Conservation (phyloP, 2,888 invertebrate species). For the Amorpha juglandis region DNA sequence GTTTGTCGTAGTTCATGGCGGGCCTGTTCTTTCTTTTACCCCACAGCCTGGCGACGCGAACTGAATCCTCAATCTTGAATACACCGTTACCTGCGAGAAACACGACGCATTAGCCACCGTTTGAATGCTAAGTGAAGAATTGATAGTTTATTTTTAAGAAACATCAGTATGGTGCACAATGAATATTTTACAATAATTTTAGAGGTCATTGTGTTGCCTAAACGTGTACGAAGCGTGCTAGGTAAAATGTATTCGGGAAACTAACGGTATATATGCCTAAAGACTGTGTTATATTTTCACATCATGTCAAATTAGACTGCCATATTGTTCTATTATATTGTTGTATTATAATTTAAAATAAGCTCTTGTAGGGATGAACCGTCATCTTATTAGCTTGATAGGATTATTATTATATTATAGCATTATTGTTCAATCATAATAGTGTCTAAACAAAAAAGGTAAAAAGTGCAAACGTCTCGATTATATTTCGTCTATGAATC, state of each 20-base stretch:
- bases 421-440: not conserved
- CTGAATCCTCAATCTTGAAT: slow-evolving; percentile 99
- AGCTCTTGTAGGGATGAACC: not conserved
- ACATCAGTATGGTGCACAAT: slow-evolving; percentile 34
- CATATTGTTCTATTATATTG: not conserved
- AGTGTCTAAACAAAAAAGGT: slow-evolving; percentile 4
- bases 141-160: slow-evolving; percentile 45
- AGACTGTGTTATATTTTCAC: slow-evolving; percentile 5
- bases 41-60: slow-evolving; percentile 98
- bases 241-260: slow-evolving; percentile 19
- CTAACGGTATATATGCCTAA: slow-evolving; percentile 15
- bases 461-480: slow-evolving; percentile 4
- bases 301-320: slow-evolving; percentile 2
- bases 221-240: slow-evolving; percentile 11
- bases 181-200: slow-evolving; percentile 34
- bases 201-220: slow-evolving; percentile 30
- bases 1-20: slow-evolving; percentile 99
- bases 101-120: slow-evolving; percentile 19
- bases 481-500: slow-evolving; percentile 7
- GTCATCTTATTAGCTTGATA: not conserved
- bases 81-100: slow-evolving; percentile 89
- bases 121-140: slow-evolving; percentile 37
- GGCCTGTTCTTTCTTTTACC: slow-evolving; percentile 99
- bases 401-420: no score
- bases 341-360: not conserved